Percentiles rank a stretch among this genome's conserved stretches.
Conservation (phyloP, 2,797 vertebrate genomes). For the Brachyrhaphis roseni region DNA sequence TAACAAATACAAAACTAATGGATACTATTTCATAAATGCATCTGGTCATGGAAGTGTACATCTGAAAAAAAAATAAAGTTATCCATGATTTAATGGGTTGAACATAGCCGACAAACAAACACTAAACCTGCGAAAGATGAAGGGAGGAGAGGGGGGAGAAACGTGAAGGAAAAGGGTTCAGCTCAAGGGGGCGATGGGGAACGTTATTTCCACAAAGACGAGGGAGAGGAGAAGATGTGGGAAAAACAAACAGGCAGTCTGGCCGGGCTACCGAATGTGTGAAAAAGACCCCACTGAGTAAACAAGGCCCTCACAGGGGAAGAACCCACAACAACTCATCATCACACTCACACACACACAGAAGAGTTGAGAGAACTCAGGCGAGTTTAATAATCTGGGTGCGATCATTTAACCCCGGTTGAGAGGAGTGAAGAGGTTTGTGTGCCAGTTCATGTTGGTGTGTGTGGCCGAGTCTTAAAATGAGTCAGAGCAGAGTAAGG, state of each 20-base stretch:
- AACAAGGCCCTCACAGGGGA: constrained; percentile 80
- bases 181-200: constrained; percentile 43
- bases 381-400: constrained; percentile 79
- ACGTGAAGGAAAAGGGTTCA: constrained; percentile 46
- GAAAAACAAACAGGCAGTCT: constrained; percentile 98
- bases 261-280: constrained; percentile 87
- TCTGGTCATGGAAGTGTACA: constrained; percentile 19
- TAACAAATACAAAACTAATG: constrained; percentile 30
- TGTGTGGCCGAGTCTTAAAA: constrained; percentile 50
- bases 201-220: constrained; percentile 83
- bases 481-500: constrained; percentile 56
- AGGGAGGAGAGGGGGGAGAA: constrained; percentile 48
- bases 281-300: constrained; percentile 89
- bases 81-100: constrained; percentile 68
- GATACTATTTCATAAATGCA: constrained; percentile 19
- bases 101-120: constrained; percentile 75
- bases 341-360: constrained; percentile 52
- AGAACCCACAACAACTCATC: constrained; percentile 77
- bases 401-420: constrained; percentile 80
- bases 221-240: constrained; percentile 88
- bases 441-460: constrained; percentile 55
- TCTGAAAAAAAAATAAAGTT: constrained; percentile 23
- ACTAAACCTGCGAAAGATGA: constrained; percentile 58
- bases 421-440: constrained; percentile 79
- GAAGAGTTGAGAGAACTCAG: constrained; percentile 65